Base-by-base conservation (phyloP, 2,888 invertebrate genomes). In the Cheilosia vernalis region DNA sequence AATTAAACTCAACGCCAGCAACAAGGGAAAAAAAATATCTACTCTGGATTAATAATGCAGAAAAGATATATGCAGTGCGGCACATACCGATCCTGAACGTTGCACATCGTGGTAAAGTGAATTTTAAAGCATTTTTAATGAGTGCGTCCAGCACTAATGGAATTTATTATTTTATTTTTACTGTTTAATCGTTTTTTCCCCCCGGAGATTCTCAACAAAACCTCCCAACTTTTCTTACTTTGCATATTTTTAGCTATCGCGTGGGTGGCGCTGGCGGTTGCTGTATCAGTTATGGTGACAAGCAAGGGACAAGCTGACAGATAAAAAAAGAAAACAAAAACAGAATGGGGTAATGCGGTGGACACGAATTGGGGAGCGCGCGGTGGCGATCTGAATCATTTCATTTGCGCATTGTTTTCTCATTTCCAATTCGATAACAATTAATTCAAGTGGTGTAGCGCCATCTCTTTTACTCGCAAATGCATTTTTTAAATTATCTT, bases 111-210 rank as follows among this genome's bases (percentile, higher is more conserved):
- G 67, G 73, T 69, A 83, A 83, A 81, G 76, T 85, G 81, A 81
- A 81, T 81, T 81, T 85, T 81, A 81, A 85, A 85, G 85, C 72
- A 58, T 67, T 81, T 81, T 85, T 81, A 80, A 77, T 72, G 72
- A 77, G 76, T 77, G 63, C 56, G 67, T 61, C 70, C 81, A 72
- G 76, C 44, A 51, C 77, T 83, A 83, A 83, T 83, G 83, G 83
- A 83, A 69, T 83, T 83, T 83, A 77, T 72, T 76, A 67, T 72
- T 60, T 19, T 42, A 40, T 63, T 64, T 72, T 56, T 58, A 42
- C 19, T 64, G 13, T 63, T 55, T 40, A 49, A 49, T 44, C 33
- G 10, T 51, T 44, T 30, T 30, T 30, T 30, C 4, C 44, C 44
- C 19, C 10, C 37, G 42, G 42, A 60, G 42, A 42, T 42, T 44